These are phyloP conservation scores for Tuberolachnus salignus DNA, from an alignment of 2,888 invertebrate species.

Conservation along the genomic window DNA sequence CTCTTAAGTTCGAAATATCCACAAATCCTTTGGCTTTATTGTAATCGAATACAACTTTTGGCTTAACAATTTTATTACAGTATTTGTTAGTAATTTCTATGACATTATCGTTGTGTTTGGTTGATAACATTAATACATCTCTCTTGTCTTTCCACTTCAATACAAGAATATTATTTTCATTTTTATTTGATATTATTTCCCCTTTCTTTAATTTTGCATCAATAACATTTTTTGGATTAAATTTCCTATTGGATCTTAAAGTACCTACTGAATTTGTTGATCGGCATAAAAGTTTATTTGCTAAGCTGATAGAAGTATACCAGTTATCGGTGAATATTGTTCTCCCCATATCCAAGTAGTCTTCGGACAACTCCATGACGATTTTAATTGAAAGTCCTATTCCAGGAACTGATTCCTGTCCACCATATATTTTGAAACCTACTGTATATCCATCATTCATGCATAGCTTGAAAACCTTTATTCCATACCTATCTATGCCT, in stretches of 20 bases:
- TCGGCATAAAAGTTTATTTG: background rate
- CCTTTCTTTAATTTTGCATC: slow-evolving; percentile 12
- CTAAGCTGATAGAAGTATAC: slow-evolving; percentile 20
- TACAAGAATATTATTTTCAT: background rate
- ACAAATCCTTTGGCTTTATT: slow-evolving; percentile 16
- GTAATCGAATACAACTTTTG: slow-evolving; percentile 10
- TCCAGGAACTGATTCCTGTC: slow-evolving; percentile 30
- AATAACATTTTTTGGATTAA: slow-evolving; percentile 2
- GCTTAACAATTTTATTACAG: background rate
- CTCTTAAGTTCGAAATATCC: slow-evolving; percentile 2
- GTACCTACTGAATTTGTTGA: slow-evolving; percentile 23
- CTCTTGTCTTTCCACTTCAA: slow-evolving; percentile 31
- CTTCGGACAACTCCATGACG: slow-evolving; percentile 24
- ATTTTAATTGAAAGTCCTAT: slow-evolving; percentile 18
- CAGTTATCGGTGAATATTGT: slow-evolving; percentile 23
- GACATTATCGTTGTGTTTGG: background rate
- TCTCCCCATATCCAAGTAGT: slow-evolving; percentile 11
- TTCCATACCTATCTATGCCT: background rate
- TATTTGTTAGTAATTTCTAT: slow-evolving; percentile 3
- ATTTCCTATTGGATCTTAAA: slow-evolving; percentile 9
- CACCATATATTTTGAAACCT: slow-evolving; percentile 42
- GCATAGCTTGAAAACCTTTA: slow-evolving; percentile 37
- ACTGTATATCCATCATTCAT: slow-evolving; percentile 8
- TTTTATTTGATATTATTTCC: background rate
- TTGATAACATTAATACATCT: slow-evolving; percentile 12